Percentiles rank a stretch among this genome's conserved stretches.
Evolutionary conservation across 2,888 invertebrate genomes (phyloP).

Genomic region (Amphipoea oculea): DNA sequence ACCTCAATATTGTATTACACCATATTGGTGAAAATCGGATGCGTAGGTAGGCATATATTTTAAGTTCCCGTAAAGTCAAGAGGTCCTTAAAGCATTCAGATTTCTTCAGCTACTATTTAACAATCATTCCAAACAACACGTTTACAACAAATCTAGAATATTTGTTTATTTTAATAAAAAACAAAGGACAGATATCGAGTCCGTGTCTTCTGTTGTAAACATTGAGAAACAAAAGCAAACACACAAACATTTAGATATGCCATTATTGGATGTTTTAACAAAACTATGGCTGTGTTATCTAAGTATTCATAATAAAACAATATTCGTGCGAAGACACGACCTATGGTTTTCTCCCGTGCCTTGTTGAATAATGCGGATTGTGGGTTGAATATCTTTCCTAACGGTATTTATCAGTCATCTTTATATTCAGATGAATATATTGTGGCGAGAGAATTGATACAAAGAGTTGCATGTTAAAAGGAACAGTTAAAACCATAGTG

Average conservation of each 20-base stretch:
- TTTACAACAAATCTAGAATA: constrained; percentile 34
- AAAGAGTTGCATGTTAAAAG: constrained; percentile 20
- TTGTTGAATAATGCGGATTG: constrained; percentile 33
- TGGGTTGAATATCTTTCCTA: constrained; percentile 22
- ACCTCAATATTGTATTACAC: not conserved
- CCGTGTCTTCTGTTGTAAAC: constrained; percentile 61
- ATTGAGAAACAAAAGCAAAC: constrained; percentile 55
- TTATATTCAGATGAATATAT: constrained; percentile 35
- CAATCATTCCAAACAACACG: constrained; percentile 24
- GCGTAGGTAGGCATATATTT: not conserved
- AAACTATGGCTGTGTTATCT: constrained; percentile 62
- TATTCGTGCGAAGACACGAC: constrained; percentile 24
- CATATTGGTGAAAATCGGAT: not conserved
- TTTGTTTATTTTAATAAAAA: constrained; percentile 34
- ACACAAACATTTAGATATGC: constrained; percentile 46
- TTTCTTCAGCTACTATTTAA: not conserved
- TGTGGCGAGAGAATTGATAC: constrained; percentile 26
- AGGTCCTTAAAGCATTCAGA: constrained; percentile 19
- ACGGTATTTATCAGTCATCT: constrained; percentile 21
- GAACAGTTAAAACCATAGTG: constrained; percentile 3
- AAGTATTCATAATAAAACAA: constrained; percentile 40
- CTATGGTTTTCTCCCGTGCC: constrained; percentile 29
- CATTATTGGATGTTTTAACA: constrained; percentile 57
- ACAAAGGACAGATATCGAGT: constrained; percentile 48
- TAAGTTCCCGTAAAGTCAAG: not conserved